Base-by-base conservation (phyloP, 2,797 vertebrate species). In the Sitta carolinensis region DNA sequence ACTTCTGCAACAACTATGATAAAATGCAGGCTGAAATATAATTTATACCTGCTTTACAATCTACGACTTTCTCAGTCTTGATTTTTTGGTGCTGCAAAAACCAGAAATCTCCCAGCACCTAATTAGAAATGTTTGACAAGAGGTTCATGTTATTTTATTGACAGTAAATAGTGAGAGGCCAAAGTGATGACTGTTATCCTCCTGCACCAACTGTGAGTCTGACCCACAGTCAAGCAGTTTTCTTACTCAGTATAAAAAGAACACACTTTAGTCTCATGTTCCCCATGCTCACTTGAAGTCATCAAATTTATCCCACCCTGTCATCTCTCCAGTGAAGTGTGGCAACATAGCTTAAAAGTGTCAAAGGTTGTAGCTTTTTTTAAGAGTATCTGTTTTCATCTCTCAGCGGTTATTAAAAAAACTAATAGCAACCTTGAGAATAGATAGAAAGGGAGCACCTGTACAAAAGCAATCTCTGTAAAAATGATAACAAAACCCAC, bases 341-440 rank as follows among this genome's bases (percentile, higher is more conserved):
- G 74, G 78, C 73, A 70, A 55, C 79, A 54, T 50, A 85, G 43
- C 45, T 96, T 84, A 25, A 42, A 91, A 93, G 82, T 84, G 95
- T 92, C 91, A 93, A 87, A 94, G 82, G 91, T 84, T n/a, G 0
- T 36, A 84, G 74, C 50, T 77, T 89, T 95, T 95, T 94, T 78
- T 62, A 81, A 85, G n/a, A 67, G 63, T 70, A 82, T 89, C 89
- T 61, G 15, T 90, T 96, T 84, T 77, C 74, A 50, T 61, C 42
- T 79, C 77, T 76, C 73, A 51, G 58, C 77, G 36, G 82, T 69
- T 78, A 67, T 84, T 84, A 47, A 83, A 79, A 78, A 75, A 87
- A n/a, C 42, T 5, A 57, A 29, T 38, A 62, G 23, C 19, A 45
- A 32, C 54, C 40, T 84, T 88, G 74, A 82, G 91, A 94, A 57